Evolutionary conservation across 2,113 vertebrate species (phyloP).

Genomic region (Gambusia affinis): DNA sequence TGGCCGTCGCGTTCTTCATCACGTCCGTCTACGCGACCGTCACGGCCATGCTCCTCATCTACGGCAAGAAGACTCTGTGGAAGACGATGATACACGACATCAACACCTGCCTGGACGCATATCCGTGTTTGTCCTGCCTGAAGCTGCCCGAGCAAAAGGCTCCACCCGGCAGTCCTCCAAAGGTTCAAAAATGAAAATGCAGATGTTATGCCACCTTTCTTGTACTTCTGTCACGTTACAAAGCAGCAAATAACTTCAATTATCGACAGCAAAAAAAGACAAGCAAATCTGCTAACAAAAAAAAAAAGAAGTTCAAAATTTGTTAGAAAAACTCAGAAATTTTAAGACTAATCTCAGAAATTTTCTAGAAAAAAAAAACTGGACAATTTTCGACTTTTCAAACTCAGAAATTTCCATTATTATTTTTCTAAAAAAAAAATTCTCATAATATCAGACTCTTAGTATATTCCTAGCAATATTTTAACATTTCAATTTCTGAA

Average conservation of each 20-base stretch:
- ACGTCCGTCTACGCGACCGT: conserved; percentile 69
- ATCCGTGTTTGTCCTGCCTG: conserved; percentile 64
- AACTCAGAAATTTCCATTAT: too few species aligned
- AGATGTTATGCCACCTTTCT: background rate
- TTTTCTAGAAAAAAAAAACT: too few species aligned
- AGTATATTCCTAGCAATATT: too few species aligned
- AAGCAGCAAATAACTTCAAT: background rate
- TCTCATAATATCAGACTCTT: too few species aligned
- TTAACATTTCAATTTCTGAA: too few species aligned
- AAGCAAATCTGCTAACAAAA: too few species aligned
- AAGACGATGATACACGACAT: conserved; percentile 66
- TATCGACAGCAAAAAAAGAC: too few species aligned
- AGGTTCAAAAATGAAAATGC: conserved; percentile 46
- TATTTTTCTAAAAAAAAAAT: too few species aligned
- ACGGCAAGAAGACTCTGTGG: conserved; percentile 78
- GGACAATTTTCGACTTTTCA: too few species aligned
- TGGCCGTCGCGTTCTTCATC: conserved; percentile 67
- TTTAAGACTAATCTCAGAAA: too few species aligned
- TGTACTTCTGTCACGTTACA: background rate
- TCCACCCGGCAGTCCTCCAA: conserved; percentile 15
- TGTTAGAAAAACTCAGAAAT: too few species aligned
- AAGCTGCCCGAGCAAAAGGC: conserved; percentile 68
- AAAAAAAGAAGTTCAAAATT: too few species aligned
- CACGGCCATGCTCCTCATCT: conserved; percentile 71
- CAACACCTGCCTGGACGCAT: conserved; percentile 67